phyloP scores from a whole-genome alignment of 2,888 invertebrate genomes.

The Machimus rusticus region DNA sequence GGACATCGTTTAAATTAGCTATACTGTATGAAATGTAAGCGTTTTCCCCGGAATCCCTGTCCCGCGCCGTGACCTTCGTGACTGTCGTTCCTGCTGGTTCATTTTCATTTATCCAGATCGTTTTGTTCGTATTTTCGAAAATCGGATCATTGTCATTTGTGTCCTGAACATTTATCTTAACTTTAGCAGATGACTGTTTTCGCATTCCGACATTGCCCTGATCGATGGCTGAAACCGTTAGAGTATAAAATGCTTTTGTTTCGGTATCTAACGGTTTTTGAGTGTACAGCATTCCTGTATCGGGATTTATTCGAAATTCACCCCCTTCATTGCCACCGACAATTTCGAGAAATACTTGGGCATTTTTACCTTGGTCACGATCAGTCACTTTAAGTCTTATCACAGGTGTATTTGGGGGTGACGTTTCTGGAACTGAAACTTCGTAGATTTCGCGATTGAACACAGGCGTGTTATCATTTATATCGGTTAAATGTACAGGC shows the following conservation, averaged over 20 bases:
- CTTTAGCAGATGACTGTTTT: slow-evolving; percentile 88
- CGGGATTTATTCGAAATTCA: slow-evolving; percentile 85
- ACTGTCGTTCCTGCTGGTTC: slow-evolving; percentile 86
- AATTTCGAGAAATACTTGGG: slow-evolving; percentile 79
- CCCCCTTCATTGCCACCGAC: slow-evolving; percentile 91
- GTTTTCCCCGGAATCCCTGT: slow-evolving; percentile 92
- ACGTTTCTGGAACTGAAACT: slow-evolving; percentile 85
- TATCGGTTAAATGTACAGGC: slow-evolving; percentile 80
- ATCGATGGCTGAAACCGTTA: slow-evolving; percentile 90
- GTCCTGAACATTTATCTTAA: slow-evolving; percentile 87
- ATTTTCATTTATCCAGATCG: slow-evolving; percentile 85
- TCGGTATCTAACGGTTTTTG: slow-evolving; percentile 85
- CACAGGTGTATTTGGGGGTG: slow-evolving; percentile 87
- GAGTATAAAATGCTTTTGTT: slow-evolving; percentile 79
- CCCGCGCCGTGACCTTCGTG: slow-evolving; percentile 83
- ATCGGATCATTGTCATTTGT: slow-evolving; percentile 94
- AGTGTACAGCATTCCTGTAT: slow-evolving; percentile 89
- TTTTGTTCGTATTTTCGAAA: slow-evolving; percentile 76
- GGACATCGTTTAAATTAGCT: slow-evolving; percentile 87
- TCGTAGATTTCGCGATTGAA: slow-evolving; percentile 88
- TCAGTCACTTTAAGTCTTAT: slow-evolving; percentile 87
- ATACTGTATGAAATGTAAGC: slow-evolving; percentile 95
- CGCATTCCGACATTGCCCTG: slow-evolving; percentile 83
- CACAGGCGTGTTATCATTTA: slow-evolving; percentile 86
- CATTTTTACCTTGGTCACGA: slow-evolving; percentile 82